These are phyloP conservation scores for Podarcis siculus DNA, from an alignment of 2,797 vertebrate genomes.

Conservation along the genomic window DNA sequence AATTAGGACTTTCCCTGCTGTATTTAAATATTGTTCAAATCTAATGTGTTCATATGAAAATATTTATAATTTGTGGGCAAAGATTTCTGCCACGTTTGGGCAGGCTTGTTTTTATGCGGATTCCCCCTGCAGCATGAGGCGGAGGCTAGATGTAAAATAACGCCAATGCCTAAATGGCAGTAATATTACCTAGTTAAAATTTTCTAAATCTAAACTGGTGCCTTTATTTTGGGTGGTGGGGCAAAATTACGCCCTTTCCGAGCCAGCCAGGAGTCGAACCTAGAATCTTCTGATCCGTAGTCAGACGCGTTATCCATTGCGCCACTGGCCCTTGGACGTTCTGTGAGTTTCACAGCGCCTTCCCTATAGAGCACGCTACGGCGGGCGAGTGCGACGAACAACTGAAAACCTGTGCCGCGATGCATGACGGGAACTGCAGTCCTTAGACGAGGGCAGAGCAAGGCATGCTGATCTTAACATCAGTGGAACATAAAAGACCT, in stretches of 20 bases:
- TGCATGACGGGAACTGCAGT: background rate
- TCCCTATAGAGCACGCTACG: background rate
- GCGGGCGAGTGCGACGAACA: fast-evolving
- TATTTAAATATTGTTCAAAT: background rate
- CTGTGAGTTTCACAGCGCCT: fast-evolving
- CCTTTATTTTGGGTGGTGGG: too few species aligned
- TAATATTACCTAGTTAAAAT: slow-evolving; percentile 84
- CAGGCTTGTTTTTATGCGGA: background rate
- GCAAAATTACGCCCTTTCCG: slow-evolving; percentile 37
- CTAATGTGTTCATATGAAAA: background rate
- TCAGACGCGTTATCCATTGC: slow-evolving; percentile 88
- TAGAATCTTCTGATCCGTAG: slow-evolving; percentile 89
- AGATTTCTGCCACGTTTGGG: too few species aligned
- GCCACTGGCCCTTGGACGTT: slow-evolving; percentile 78
- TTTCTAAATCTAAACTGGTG: slow-evolving; percentile 77
- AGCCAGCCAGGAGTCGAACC: slow-evolving; percentile 87
- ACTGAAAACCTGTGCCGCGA: fast-evolving
- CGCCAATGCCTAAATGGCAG: slow-evolving; percentile 47
- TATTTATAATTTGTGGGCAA: background rate
- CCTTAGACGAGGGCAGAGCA: background rate
- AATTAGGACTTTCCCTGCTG: background rate
- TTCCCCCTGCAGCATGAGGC: slow-evolving; percentile 61
- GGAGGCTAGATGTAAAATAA: slow-evolving; percentile 50
- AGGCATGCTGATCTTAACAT: background rate
- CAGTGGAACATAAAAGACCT: background rate